Evolutionary conservation across 2,888 invertebrate species (phyloP).

Genomic region (Pteria penguin): DNA sequence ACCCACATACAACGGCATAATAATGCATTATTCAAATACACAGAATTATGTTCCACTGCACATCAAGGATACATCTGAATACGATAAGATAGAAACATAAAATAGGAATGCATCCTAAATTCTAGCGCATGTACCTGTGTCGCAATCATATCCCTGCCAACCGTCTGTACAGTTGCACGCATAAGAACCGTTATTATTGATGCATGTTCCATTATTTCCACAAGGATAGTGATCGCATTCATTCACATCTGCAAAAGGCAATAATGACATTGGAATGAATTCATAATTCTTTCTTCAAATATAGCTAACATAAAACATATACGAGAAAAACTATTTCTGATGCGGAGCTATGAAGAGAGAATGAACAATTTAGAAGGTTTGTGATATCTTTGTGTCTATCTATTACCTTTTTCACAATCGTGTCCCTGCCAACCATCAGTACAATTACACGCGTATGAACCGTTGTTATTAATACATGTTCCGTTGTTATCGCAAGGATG

Average conservation of each 20-base stretch:
- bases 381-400: no score
- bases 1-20: not conserved
- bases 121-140: slow-evolving; percentile 43
- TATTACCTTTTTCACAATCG: slow-evolving; percentile 7
- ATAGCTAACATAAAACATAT: no score
- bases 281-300: no score
- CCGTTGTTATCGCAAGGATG: slow-evolving; percentile 85
- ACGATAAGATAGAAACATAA: not conserved
- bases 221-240: slow-evolving; percentile 56
- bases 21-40: not conserved
- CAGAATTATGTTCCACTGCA: not conserved
- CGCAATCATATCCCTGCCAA: not conserved
- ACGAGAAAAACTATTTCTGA: no score
- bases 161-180: not conserved
- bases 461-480: slow-evolving; percentile 72
- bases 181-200: not conserved
- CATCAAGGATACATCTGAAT: not conserved
- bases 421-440: slow-evolving; percentile 67
- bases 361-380: no score
- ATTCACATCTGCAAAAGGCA: slow-evolving; percentile 47
- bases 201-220: slow-evolving; percentile 46
- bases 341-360: no score
- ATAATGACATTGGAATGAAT: not conserved
- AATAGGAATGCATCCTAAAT: no score
- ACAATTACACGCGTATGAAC: slow-evolving; percentile 94